phyloP scores from a whole-genome alignment of 2,113 vertebrate genomes.

The Microtus ochrogaster region DNA sequence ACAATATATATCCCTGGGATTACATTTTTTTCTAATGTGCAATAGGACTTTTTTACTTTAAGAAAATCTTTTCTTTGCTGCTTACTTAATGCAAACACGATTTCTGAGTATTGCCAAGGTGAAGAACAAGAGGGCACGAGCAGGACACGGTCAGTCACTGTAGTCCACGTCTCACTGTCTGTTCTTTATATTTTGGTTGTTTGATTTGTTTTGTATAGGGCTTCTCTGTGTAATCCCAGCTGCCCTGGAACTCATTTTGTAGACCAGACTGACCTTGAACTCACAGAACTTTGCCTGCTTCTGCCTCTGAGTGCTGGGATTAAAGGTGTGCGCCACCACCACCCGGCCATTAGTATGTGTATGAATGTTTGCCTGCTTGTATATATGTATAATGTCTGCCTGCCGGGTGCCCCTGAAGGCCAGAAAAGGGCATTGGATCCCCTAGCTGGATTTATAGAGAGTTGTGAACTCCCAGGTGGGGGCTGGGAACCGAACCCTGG shows the following conservation, averaged over 20 bases:
- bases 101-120: background rate
- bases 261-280: too few relatives aligned
- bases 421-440: background rate
- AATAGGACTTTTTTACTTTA: constrained; percentile 17
- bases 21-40: background rate
- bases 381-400: background rate
- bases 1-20: background rate
- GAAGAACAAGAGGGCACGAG: constrained; percentile 23
- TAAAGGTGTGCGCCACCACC: too few relatives aligned
- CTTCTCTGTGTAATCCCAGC: too few relatives aligned
- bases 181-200: background rate
- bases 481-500: background rate
- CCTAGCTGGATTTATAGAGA: background rate
- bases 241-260: too few relatives aligned
- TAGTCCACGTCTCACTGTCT: background rate
- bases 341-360: background rate
- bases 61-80: constrained; percentile 14
- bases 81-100: constrained; percentile 20
- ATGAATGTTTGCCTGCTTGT: background rate
- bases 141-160: background rate
- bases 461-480: background rate
- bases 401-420: too few relatives aligned
- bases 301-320: too few relatives aligned
- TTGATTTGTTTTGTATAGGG: too few relatives aligned
- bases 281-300: too few relatives aligned